These are phyloP conservation scores for Yponomeuta evonymella DNA, from an alignment of 2,888 invertebrate genomes.

Conservation along the genomic window DNA sequence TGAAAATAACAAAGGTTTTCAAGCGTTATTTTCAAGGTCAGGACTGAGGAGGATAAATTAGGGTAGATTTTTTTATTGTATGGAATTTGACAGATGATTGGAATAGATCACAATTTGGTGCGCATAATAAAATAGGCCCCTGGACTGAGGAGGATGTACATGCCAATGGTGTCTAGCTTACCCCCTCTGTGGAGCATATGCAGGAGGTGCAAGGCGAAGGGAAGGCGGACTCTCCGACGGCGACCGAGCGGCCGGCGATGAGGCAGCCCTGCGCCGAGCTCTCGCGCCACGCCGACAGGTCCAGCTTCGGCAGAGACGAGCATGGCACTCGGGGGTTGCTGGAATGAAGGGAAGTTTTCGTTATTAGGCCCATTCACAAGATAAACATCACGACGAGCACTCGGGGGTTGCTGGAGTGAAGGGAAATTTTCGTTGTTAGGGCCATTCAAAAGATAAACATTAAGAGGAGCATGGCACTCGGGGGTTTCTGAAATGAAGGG, in stretches of 20 bases:
- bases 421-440: neutral
- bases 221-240: slow-evolving; percentile 88
- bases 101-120: no score
- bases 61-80: no score
- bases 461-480: slow-evolving; percentile 86
- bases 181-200: slow-evolving; percentile 89
- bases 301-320: slow-evolving; percentile 85
- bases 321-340: slow-evolving; percentile 86
- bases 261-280: slow-evolving; percentile 85
- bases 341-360: neutral
- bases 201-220: slow-evolving; percentile 95
- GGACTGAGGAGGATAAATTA: no score
- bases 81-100: no score
- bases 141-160: neutral
- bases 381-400: slow-evolving; percentile 47
- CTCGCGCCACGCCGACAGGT: slow-evolving; percentile 90
- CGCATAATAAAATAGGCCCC: no score
- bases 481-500: slow-evolving; percentile 61
- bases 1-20: no score
- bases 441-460: neutral
- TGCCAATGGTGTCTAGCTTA: slow-evolving; percentile 61
- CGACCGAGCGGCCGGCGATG: slow-evolving; percentile 86
- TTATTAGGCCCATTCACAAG: neutral
- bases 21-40: no score
- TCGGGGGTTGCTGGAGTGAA: slow-evolving; percentile 74